A percentile compares a stretch with the other conserved stretches of the same genome.
Evolutionary conservation across 2,888 invertebrate genomes (phyloP).

Genomic region (Aphrophora alni): DNA sequence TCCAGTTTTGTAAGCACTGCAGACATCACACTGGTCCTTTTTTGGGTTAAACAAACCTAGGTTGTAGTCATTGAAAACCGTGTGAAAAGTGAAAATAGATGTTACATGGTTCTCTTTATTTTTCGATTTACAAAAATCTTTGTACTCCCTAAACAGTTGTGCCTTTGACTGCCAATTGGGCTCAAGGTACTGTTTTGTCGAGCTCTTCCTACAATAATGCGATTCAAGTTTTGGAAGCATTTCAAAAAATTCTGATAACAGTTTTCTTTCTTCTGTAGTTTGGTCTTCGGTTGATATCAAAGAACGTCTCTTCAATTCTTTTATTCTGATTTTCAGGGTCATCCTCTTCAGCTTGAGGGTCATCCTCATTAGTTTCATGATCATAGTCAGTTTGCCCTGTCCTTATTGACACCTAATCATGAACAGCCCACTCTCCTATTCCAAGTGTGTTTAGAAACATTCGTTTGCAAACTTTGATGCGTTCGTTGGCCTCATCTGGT

Average conservation of each 20-base stretch:
- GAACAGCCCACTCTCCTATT: slow-evolving; percentile 28
- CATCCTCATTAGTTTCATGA: too few relatives aligned
- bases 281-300: too few relatives aligned
- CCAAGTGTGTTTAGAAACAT: slow-evolving; percentile 22
- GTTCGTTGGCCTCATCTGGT: too few relatives aligned
- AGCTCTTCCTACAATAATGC: slow-evolving; percentile 20
- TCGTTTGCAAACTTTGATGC: slow-evolving; percentile 27
- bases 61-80: slow-evolving; percentile 18
- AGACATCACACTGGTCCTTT: slow-evolving; percentile 35
- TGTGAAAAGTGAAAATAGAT: slow-evolving; percentile 23
- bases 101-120: not conserved
- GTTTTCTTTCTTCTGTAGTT: too few relatives aligned
- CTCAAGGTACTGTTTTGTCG: slow-evolving; percentile 25
- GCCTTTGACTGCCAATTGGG: slow-evolving; percentile 28
- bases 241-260: slow-evolving; percentile 20
- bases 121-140: slow-evolving; percentile 9
- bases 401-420: too few relatives aligned
- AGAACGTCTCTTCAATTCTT: too few relatives aligned
- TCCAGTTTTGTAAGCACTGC: slow-evolving; percentile 22
- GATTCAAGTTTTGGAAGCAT: slow-evolving; percentile 25
- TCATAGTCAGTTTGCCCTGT: not conserved
- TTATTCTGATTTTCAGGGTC: too few relatives aligned
- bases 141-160: slow-evolving; percentile 22
- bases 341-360: not conserved
- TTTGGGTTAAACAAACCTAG: slow-evolving; percentile 42